Evolutionary conservation across 2,888 invertebrate species (phyloP), one percentile per base, ranked within the genome.

Genomic region (Diogma glabrata): DNA sequence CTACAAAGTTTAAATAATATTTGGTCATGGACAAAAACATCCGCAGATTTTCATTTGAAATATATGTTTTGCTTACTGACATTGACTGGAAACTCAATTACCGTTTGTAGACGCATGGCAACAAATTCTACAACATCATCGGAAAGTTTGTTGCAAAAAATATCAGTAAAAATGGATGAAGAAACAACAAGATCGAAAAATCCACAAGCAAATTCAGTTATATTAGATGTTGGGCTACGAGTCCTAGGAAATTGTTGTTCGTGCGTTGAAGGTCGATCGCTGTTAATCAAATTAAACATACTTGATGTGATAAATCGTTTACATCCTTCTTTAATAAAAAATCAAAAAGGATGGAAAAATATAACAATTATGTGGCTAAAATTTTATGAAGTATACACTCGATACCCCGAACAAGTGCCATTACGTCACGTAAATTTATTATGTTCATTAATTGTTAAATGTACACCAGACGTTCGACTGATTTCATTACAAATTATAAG

Each of bases 21-120:
- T 2, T 69, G 69, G 69, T 63, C 67, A 2, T 70, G 69, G 69
- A 53, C 64, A 7, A 59, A 58, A 8, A 62, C 67, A 38, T 67
- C 67, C n/a, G 47, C 49, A 2, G 57, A 61, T 8, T 56, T 69
- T 2, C 64, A 63, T 36, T 52, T 56, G 6, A 52, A 61, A 5
- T 58, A 59, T 12, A 54, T 70, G 5, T 60, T 62, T 19, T 55
- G 62, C 9, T 52, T 61, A n/a, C 60, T 60, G 9, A 59, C 64
- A 46, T 55, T 67, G 7, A 66, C 65, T 20, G 67, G 69, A 49
- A 60, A 64, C 51, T 69, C 69, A 1, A 53, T 67, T 14, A 57
- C 52, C 30, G 63, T 68, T 51, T 69, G 70, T 55, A 63, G 62
- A 9, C 61, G 65, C 47, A 60, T 64, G 16, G 63, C 67, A 1